These are phyloP conservation scores for Cromileptes altivelis DNA, from an alignment of 2,113 vertebrate genomes.

Conservation along the genomic window DNA sequence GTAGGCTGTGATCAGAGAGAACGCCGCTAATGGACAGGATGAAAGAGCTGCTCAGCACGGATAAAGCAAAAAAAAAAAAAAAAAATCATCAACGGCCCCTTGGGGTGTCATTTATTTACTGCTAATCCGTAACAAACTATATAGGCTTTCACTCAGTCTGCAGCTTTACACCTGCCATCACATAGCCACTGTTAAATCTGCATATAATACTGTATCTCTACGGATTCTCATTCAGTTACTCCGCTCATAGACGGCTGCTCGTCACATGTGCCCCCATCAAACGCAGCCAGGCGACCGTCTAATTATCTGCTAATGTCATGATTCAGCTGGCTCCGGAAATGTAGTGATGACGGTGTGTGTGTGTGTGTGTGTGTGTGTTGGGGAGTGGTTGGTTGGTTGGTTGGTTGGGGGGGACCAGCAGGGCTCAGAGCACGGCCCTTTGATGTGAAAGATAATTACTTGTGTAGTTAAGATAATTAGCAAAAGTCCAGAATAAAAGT, in stretches of 20 bases:
- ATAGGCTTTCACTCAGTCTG: conserved; percentile 8
- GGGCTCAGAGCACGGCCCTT: conserved; percentile 83
- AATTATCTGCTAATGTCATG: conserved; percentile 82
- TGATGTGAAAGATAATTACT: conserved; percentile 89
- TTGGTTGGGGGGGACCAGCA: conserved; percentile 48
- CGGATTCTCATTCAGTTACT: not conserved
- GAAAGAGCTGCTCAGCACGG: conserved; percentile 44
- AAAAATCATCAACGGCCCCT: conserved; percentile 24
- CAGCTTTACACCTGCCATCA: conserved; percentile 47
- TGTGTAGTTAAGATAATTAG: conserved; percentile 84
- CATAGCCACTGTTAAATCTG: conserved; percentile 32
- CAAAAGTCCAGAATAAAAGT: conserved; percentile 78
- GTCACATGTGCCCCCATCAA: conserved; percentile 60
- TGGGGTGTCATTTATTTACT: conserved; percentile 48
- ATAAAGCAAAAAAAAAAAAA: not conserved
- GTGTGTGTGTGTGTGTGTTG: conserved; percentile 25
- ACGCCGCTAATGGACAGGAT: conserved; percentile 46
- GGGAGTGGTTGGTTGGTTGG: conserved; percentile 16
- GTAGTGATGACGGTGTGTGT: conserved; percentile 13
- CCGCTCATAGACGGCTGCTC: conserved; percentile 33
- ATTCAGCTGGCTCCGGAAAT: conserved; percentile 73
- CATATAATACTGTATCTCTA: not conserved
- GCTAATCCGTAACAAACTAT: conserved; percentile 50
- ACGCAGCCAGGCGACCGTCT: conserved; percentile 56
- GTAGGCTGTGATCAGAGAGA: conserved; percentile 49